Conservation (phyloP, 1,140 invertebrate genomes). For the Drosophila navojoa region DNA sequence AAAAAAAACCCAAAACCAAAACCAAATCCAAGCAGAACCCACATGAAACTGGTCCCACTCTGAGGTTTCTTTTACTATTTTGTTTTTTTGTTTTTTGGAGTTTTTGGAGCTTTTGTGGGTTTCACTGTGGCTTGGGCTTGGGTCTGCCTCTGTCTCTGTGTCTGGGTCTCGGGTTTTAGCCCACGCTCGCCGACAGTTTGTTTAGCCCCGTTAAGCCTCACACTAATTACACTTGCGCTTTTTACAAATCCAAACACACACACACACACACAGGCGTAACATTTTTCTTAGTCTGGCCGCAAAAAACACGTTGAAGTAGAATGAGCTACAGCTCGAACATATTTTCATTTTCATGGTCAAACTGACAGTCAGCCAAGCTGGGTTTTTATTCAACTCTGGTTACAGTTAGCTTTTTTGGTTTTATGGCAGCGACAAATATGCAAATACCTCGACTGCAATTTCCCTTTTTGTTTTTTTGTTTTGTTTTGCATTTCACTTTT, state of each 20-base stretch:
- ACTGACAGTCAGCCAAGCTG: conserved; percentile 45
- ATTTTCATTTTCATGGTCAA: conserved; percentile 80
- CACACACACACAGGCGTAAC: background rate
- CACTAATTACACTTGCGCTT: conserved; percentile 80
- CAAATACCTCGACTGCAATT: conserved; percentile 55
- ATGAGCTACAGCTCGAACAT: conserved; percentile 53
- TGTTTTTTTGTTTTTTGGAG: background rate
- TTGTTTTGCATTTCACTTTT: conserved; percentile 20
- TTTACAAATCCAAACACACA: conserved; percentile 62
- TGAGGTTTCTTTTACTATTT: background rate
- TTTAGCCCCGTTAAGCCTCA: conserved; percentile 74
- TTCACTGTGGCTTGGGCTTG: conserved; percentile 3
- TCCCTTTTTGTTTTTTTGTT: conserved; percentile 9
- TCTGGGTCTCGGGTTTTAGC: conserved; percentile 34
- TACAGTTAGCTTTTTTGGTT: background rate
- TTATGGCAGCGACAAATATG: conserved; percentile 59
- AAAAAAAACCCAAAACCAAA: background rate
- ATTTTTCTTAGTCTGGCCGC: conserved; percentile 69
- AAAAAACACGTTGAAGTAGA: conserved; percentile 8
- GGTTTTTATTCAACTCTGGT: no score
- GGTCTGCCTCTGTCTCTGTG: conserved; percentile 4
- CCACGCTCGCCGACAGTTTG: conserved; percentile 61
- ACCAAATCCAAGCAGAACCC: conserved; percentile 7
- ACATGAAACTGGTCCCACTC: conserved; percentile 46
- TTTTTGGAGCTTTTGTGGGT: conserved; percentile 24